Evolutionary conservation across 1,140 invertebrate species (phyloP), one percentile per base, ranked within the genome.

Genomic region (Dolichoris vasculosae): DNA sequence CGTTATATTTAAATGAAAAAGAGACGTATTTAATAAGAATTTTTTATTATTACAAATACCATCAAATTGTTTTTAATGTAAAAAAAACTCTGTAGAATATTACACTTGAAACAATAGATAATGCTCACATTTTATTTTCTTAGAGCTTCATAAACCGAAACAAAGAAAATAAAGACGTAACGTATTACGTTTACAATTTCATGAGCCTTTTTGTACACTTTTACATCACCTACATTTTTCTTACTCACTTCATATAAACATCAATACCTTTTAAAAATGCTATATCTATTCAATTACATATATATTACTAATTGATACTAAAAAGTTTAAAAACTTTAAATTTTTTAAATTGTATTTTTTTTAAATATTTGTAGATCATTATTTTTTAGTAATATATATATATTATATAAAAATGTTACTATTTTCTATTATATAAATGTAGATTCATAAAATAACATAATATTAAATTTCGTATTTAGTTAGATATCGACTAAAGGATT

Each of bases 21-120:
- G 55, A 8, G 9, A n/a, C n/a, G n/a, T n/a, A n/a, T n/a, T 43
- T 51, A 46, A 69, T 82, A 63, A 46, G 23, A 20, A 43, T 0
- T n/a, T 64, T 46, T 59, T 46, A 67, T 80, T 64, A 67, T 67
- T 17, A 30, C 9, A 30, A 80, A 40, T 20, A 9, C n/a, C 23
- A 40, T 3, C 38, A 35, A 1, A 32, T n/a, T n/a, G n/a, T 80
- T 80, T 55, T 1, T 11, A 67, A 26, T 67, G 67, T 80, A 67
- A 38, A 77, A 63, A 51, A 83, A 55, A 73, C n/a, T 26, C 43
- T 11, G 75, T 55, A 51, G 75, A 82, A 73, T 73, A 35, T 35
- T 43, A 46, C 40, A 69, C 46, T 26, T n/a, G 46, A 40, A 73
- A 26, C 64, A 59, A 82, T n/a, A 82, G 81, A 48, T 82, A 43